Conservation (phyloP, 2,797 vertebrate genomes). For the Luscinia luscinia region DNA sequence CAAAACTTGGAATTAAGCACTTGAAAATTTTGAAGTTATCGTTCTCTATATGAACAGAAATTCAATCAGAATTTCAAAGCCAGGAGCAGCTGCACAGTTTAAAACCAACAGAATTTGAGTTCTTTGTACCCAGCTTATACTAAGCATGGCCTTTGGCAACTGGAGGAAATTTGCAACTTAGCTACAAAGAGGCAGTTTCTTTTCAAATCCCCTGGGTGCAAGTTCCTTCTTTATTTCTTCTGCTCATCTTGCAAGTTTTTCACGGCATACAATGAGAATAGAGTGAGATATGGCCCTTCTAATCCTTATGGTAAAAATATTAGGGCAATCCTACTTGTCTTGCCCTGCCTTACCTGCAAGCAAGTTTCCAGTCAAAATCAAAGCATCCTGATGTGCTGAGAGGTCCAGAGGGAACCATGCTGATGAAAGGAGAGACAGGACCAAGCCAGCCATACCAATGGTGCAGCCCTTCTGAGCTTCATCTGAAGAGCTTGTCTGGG, state of each 20-base stretch:
- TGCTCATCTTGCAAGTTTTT: neutral
- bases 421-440: slow-evolving; percentile 94
- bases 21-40: neutral
- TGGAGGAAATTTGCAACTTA: neutral
- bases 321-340: neutral
- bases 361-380: slow-evolving; percentile 92
- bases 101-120: neutral
- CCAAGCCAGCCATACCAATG: slow-evolving; percentile 87
- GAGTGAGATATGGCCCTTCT: neutral
- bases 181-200: neutral
- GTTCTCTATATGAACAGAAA: neutral
- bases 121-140: neutral
- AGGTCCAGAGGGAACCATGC: slow-evolving; percentile 97
- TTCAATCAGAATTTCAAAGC: neutral
- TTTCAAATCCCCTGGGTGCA: neutral
- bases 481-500: slow-evolving; percentile 81
- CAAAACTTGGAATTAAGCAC: neutral
- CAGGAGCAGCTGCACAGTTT: neutral
- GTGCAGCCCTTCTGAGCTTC: slow-evolving; percentile 84
- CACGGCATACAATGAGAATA: rapidly evolving
- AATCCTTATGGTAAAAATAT: neutral
- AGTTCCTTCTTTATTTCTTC: neutral
- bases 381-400: slow-evolving; percentile 93
- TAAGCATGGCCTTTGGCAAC: neutral
- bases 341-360: slow-evolving; percentile 83